phyloP scores from a whole-genome alignment of 2,113 vertebrate species.

The Macquaria ambigua region DNA sequence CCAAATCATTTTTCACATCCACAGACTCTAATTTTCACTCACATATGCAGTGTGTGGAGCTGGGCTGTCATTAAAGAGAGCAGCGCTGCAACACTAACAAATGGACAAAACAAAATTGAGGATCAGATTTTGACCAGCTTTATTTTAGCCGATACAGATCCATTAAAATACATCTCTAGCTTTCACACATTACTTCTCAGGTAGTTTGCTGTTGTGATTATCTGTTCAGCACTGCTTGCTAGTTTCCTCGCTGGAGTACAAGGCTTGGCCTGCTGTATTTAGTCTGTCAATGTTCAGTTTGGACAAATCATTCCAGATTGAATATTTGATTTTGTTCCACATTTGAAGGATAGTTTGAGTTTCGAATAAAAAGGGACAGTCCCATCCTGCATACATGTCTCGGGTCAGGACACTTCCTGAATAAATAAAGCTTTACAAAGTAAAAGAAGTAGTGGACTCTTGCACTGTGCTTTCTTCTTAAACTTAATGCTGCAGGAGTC shows the following conservation, averaged over 20 bases:
- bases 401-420: neutral
- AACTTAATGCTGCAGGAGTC: neutral
- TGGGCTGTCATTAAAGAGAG: neutral
- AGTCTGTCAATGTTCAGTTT: neutral
- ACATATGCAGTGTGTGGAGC: neutral
- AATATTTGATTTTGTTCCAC: neutral
- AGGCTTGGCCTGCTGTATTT: neutral
- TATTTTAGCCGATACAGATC: neutral
- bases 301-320: neutral
- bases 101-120: neutral
- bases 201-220: neutral
- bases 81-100: neutral
- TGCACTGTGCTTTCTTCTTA: too few species aligned
- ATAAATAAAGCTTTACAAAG: neutral
- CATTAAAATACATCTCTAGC: neutral
- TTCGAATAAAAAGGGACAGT: neutral
- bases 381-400: neutral
- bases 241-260: too few species aligned
- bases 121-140: neutral
- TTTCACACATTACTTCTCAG: neutral
- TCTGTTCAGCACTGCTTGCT: neutral
- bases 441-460: too few species aligned
- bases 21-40: slow-evolving; percentile 3
- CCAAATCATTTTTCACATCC: neutral
- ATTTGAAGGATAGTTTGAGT: neutral